Evolutionary conservation across 1,140 invertebrate species (phyloP), one percentile per base, ranked within the genome.

Genomic region (Zaprionus kolodkinae): DNA sequence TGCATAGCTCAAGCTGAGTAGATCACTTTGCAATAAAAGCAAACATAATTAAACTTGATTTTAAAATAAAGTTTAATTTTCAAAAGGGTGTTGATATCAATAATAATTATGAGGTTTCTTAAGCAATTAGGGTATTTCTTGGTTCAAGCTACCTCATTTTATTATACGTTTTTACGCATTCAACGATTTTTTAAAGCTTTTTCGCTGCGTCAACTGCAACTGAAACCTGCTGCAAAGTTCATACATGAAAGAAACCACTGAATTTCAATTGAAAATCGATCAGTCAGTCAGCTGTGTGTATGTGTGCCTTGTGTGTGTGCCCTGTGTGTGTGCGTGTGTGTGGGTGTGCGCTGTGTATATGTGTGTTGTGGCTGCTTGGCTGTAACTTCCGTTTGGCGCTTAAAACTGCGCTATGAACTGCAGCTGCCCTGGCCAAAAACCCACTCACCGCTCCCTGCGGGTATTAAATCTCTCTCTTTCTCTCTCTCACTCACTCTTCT

Each of bases 241-340:
- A 43, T 69, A 63, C 60, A 75, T 72, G 68, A 72, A 60, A 76
- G 60, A 76, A 88, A 84, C 74, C 80, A 78, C 73, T 84, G 84
- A 87, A 88, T 84, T 88, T 89, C 65, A 89, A 88, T 88, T 80
- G 77, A 89, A 87, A 88, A 88, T 88, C 80, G 71, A 88, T 84
- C 84, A 83, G 60, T 78, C 70, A 76, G 61, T 33, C 50, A 52
- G 52, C 48, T 59, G 6, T 43, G 15, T 36, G 25, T 61, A 13
- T 35, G 55, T 65, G 45, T 54, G 35, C n/a, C n/a, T n/a, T 52
- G 50, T 50, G 21, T 65, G 60, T 72, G 30, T 67, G 36, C 40
- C n/a, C n/a, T 52, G 50, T 50, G 21, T 65, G 60, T 72, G 30
- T 67, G 36, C 40, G 50, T 45, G 50, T 27, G 56, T 38, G 56